Evolutionary conservation across 1,140 invertebrate species (phyloP).

Genomic region (Scaptomyza montana): DNA sequence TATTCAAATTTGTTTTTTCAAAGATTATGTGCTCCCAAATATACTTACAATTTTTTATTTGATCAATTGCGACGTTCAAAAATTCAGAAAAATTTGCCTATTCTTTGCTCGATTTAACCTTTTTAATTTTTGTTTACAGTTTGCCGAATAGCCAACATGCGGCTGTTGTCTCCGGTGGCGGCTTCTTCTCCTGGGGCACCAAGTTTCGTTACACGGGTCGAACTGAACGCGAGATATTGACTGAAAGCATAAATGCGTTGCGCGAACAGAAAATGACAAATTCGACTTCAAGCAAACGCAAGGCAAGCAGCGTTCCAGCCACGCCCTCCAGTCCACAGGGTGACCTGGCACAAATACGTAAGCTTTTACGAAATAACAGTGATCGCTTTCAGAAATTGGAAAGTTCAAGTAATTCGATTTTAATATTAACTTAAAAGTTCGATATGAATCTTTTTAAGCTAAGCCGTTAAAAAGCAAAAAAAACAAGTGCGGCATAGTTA

Average conservation of each 20-base stretch:
- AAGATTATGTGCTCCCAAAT: no score
- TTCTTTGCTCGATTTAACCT: no score
- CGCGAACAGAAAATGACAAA: conserved; percentile 85
- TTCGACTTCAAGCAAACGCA: conserved; percentile 87
- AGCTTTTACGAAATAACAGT: conserved; percentile 23
- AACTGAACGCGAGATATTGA: conserved; percentile 94
- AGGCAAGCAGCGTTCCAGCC: conserved; percentile 92
- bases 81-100: no score
- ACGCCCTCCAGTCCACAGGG: conserved; percentile 90
- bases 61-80: no score
- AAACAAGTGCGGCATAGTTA: no score
- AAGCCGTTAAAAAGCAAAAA: no score
- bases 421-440: no score
- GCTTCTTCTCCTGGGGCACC: conserved; percentile 96
- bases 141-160: conserved; percentile 94
- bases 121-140: conserved; percentile 84
- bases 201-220: conserved; percentile 96
- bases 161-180: conserved; percentile 94
- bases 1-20: no score
- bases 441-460: no score
- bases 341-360: conserved; percentile 81
- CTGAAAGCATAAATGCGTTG: conserved; percentile 85
- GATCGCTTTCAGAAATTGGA: no score
- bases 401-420: no score
- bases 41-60: no score